phyloP scores from a whole-genome alignment of 2,797 vertebrate genomes.

The Acrossocheilus fasciatus region DNA sequence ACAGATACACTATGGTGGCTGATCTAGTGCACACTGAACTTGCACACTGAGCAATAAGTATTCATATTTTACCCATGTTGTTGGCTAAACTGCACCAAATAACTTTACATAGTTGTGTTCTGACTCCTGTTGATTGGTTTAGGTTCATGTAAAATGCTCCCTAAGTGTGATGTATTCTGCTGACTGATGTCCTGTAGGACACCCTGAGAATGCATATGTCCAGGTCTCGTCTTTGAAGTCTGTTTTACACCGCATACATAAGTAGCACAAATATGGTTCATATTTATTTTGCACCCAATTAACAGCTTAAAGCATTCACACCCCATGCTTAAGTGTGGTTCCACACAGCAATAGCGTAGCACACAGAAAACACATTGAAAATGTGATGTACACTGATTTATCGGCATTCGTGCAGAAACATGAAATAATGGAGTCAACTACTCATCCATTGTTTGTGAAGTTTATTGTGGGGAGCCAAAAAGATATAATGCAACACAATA shows the following conservation, averaged over 20 bases:
- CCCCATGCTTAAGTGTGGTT: background rate
- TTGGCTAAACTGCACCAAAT: slow-evolving; percentile 3
- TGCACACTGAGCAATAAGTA: background rate
- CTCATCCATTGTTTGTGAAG: background rate
- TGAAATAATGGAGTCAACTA: background rate
- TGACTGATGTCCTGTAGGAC: background rate
- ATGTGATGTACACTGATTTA: background rate
- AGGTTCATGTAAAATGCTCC: background rate
- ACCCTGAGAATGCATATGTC: background rate
- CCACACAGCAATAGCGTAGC: background rate
- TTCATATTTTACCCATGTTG: background rate
- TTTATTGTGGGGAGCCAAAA: no score
- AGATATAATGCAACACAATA: no score
- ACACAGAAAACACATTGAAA: background rate
- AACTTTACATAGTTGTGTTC: slow-evolving; percentile 2
- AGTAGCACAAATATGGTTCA: background rate
- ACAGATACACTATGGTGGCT: slow-evolving; percentile 9
- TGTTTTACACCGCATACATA: background rate
- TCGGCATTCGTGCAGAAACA: background rate
- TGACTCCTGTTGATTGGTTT: slow-evolving; percentile 2
- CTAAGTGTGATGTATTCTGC: background rate
- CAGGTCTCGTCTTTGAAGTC: background rate
- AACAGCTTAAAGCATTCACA: background rate
- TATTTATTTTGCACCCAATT: background rate
- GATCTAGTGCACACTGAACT: background rate